Evolutionary conservation across 2,797 vertebrate species (phyloP), one percentile per base, ranked within the genome.

Genomic region (Rhynchotus rufescens): DNA sequence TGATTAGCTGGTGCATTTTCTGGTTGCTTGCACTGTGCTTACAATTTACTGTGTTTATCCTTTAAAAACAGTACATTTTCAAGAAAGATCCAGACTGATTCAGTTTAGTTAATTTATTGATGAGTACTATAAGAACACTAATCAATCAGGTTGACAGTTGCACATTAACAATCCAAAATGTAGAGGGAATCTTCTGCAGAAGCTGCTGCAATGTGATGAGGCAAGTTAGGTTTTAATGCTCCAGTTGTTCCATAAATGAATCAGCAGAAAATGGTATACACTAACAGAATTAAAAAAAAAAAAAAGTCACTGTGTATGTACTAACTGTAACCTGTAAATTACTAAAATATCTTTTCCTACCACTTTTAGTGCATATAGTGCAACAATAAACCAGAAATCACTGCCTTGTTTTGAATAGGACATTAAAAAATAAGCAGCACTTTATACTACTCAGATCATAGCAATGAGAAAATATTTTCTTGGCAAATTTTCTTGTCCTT

Each of bases 41-140:
- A 38, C 8, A 65, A 28, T 80, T 90, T 80, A 74, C 28, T 57
- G 44, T 61, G 60, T 88, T 90, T 92, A 61, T 38, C n/a, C 36
- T 94, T 92, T 12, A 91, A 86, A 84, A 71, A 84, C 45, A 72
- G 38, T 47, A 94, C 30, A 59, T 94, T 92, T 92, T 75, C 59
- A 75, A 73, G 86, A 84, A 82, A 20, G 9, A 9, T 42, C 73
- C 66, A 80, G 76, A 69, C 76, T 85, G 88, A 51, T 56, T 90
- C 84, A 83, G 69, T 60, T 87, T 67, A 80, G 62, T 87, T 90
- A 92, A 80, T 74, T 80, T 89, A 56, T 64, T 79, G 90, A 85
- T 92, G 76, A 87, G 64, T 54, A n/a, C 82, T 83, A 3, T 49
- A 85, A 92, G 59, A 34, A 85, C 84, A 47, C 80, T 85, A 95